A percentile compares a stretch with the other conserved stretches of the same genome.
Evolutionary conservation across 2,797 vertebrate species (phyloP).

Genomic region (Sebastes minor): DNA sequence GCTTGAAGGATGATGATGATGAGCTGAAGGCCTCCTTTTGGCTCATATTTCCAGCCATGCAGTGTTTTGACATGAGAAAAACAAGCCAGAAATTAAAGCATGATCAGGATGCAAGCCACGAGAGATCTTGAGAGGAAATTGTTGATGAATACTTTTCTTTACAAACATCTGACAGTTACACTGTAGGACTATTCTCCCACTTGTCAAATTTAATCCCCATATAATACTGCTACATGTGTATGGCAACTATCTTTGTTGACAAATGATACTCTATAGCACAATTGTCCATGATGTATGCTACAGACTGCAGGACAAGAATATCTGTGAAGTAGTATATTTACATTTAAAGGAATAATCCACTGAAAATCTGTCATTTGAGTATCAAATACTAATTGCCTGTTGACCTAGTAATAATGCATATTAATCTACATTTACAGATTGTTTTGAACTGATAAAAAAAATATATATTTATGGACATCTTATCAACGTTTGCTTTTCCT

Average conservation of each 20-base stretch:
- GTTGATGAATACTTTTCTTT: conserved; percentile 46
- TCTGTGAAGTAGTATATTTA: neutral
- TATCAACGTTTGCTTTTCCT: neutral
- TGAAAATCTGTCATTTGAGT: neutral
- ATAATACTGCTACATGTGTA: conserved; percentile 8
- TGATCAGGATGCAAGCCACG: conserved; percentile 48
- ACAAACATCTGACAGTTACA: conserved; percentile 28
- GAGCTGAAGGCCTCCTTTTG: conserved; percentile 59
- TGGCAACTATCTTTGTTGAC: conserved; percentile 3
- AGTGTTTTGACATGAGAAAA: conserved; percentile 67
- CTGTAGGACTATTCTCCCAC: conserved; percentile 19
- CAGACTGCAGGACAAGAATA: neutral
- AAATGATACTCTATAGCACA: neutral
- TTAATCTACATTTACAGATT: neutral
- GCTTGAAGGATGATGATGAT: conserved; percentile 67
- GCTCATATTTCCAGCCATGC: conserved; percentile 41
- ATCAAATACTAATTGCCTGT: neutral
- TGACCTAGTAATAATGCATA: neutral
- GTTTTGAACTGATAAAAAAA: neutral
- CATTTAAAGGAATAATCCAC: neutral
- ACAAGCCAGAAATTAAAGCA: conserved; percentile 64
- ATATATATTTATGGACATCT: neutral
- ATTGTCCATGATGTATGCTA: conserved; percentile 1
- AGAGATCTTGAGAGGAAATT: conserved; percentile 37
- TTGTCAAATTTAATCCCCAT: conserved; percentile 35